These are phyloP conservation scores for Sminthurinus signatus DNA, from an alignment of 1,140 invertebrate genomes.

Conservation along the genomic window DNA sequence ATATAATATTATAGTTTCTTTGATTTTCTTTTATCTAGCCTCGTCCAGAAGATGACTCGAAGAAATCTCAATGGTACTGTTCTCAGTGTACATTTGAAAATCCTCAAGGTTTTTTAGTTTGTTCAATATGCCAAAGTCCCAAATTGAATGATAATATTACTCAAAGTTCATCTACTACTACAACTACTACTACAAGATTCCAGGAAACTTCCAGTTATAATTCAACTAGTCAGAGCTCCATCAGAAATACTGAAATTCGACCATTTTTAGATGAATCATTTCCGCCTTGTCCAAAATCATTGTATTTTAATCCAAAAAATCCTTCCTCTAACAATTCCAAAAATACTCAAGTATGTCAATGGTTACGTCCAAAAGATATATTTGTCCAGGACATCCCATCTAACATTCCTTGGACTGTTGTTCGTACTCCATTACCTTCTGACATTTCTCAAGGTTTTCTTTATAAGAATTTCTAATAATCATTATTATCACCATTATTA, in stretches of 20 bases:
- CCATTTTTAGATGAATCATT: constrained; percentile 87
- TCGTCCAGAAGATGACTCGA: background rate
- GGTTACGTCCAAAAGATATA: no score
- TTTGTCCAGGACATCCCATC: no score
- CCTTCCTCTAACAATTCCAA: no score
- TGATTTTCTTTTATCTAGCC: no score
- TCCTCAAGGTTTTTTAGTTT: constrained; percentile 57
- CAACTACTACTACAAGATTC: constrained; percentile 46
- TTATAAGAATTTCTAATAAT: no score
- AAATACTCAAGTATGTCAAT: no score
- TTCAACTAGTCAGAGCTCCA: background rate
- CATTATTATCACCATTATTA: no score
- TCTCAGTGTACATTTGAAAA: constrained; percentile 75
- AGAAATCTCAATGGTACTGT: constrained; percentile 60
- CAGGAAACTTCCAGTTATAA: no score
- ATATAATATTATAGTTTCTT: no score
- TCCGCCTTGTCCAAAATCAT: constrained; percentile 73
- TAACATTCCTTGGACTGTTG: constrained; percentile 76
- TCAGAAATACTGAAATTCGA: constrained; percentile 35
- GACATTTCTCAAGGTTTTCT: constrained; percentile 96
- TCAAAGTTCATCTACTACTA: constrained; percentile 35
- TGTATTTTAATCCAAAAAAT: constrained; percentile 68
- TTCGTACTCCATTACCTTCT: constrained; percentile 80
- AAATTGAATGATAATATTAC: constrained; percentile 32
- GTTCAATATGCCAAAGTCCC: constrained; percentile 76